A percentile compares a stretch with the other conserved stretches of the same genome.
phyloP scores from a whole-genome alignment of 2,888 invertebrate species.

The Lysandra coridon region DNA sequence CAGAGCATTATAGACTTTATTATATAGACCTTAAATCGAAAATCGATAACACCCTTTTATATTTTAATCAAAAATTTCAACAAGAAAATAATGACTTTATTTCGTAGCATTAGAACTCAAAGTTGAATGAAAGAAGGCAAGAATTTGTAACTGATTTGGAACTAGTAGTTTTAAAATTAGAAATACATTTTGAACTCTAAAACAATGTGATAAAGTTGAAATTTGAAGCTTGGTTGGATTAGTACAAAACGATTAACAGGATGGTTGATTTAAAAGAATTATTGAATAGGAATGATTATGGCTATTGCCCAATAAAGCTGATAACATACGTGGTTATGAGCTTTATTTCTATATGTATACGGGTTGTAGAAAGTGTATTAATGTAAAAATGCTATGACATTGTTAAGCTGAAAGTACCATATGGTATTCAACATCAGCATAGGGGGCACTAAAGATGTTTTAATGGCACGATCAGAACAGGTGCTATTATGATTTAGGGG shows the following conservation, averaged over 20 bases:
- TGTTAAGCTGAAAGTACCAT: constrained; percentile 67
- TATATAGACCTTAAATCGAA: constrained; percentile 28
- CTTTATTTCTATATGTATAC: constrained; percentile 5
- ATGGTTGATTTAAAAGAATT: constrained; percentile 69
- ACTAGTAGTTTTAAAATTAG: constrained; percentile 16
- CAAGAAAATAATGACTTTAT: background rate
- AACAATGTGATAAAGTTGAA: background rate
- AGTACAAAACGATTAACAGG: constrained; percentile 70
- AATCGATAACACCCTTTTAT: background rate
- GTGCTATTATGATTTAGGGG: constrained; percentile 53
- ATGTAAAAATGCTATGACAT: constrained; percentile 39
- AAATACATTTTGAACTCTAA: background rate
- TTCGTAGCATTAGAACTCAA: background rate
- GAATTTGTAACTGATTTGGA: background rate
- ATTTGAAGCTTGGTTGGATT: constrained; percentile 42
- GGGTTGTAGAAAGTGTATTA: background rate
- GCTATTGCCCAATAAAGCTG: constrained; percentile 45
- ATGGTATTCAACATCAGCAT: constrained; percentile 55
- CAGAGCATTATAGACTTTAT: constrained; percentile 38
- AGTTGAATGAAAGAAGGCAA: background rate
- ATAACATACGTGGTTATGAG: constrained; percentile 32
- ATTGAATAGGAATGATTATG: constrained; percentile 72
- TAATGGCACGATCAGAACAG: constrained; percentile 58
- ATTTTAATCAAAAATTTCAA: background rate
- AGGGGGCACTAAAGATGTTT: constrained; percentile 68